Base-by-base conservation (phyloP, 2,888 invertebrate genomes). In the Netelia fuscicornis region DNA sequence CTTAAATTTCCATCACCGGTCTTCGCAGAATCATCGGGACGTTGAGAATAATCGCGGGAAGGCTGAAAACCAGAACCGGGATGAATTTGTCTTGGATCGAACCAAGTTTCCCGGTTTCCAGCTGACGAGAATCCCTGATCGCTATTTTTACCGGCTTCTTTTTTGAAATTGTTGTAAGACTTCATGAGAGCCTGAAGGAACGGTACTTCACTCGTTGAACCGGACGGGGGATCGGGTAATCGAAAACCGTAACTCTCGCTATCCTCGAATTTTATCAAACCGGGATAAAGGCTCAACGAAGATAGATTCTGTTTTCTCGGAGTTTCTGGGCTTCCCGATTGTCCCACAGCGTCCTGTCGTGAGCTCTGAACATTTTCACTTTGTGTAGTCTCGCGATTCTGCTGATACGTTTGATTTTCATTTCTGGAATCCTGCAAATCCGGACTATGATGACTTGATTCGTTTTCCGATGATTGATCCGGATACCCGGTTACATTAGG, bases 131-230 rank as follows among this genome's bases (percentile, higher is more conserved):
- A 6, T 6, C 37, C 30, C 10, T 30, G 67, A 23, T 67, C 67
- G 11, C 42, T 72, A 23, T 56, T 68, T 13, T 72, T 75, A 23
- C 11, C 68, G 23, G 62, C 65, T 56, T 87, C 84, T 44, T 83
- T 86, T 56, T 87, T 82, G 25, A 88, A 87, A 77, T 83, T 87
- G 52, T 80, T 74, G 65, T 89, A 88, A 8, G 89, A 86, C 48
- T 87, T 88, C 62, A 89, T 84, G 37, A 87, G 80, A 37, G 87
- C 88, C 20, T 89, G 71, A 9, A 88, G 65, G 17, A 89, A 88
- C 6, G 88, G 87, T 80, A 87, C 86, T 17, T 88, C 87, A 20
- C 81, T 83, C 23, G 84, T 58, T 23, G 76, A 25, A 42, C 48
- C 71, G 20, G 72, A 44, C 3, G 79, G 62, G 20, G 68, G 71